These are phyloP conservation scores for Triplophysa dalaica DNA, from an alignment of 2,113 vertebrate species.

Conservation along the genomic window DNA sequence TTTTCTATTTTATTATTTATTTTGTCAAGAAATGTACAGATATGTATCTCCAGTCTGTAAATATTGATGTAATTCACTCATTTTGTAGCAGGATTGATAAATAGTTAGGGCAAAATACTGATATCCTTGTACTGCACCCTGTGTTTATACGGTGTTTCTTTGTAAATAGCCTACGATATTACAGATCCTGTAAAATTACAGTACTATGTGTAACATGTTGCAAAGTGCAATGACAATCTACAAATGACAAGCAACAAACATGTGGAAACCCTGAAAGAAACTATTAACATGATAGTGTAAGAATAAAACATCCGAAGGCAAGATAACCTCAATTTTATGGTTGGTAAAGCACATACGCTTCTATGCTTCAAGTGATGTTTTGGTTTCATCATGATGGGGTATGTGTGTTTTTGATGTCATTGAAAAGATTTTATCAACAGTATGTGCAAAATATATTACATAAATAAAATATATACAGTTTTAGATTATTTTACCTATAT, in stretches of 20 bases:
- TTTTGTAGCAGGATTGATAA: constrained; percentile 44
- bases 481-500: constrained; percentile 33
- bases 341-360: not conserved
- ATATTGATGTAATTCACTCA: constrained; percentile 41
- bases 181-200: constrained; percentile 23
- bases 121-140: constrained; percentile 3
- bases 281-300: not conserved
- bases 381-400: constrained; percentile 26
- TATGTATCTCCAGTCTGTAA: constrained; percentile 27
- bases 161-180: constrained; percentile 1
- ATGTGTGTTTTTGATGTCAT: not conserved
- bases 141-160: constrained; percentile 19
- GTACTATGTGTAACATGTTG: constrained; percentile 2
- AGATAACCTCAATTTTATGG: constrained; percentile 1
- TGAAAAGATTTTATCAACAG: constrained; percentile 37
- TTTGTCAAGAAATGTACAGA: not conserved
- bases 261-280: not conserved
- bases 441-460: constrained; percentile 40
- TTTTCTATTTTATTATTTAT: not conserved
- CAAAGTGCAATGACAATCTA: not conserved
- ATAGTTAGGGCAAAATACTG: constrained; percentile 44
- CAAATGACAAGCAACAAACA: constrained; percentile 6
- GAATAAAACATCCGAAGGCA: not conserved
- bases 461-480: constrained; percentile 44
- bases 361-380: constrained; percentile 15